Evolutionary conservation across 30 jellyfish, hydroid and myxozoan species (phyloP).

Genomic region (Calvadosia cruxmelitensis): DNA sequence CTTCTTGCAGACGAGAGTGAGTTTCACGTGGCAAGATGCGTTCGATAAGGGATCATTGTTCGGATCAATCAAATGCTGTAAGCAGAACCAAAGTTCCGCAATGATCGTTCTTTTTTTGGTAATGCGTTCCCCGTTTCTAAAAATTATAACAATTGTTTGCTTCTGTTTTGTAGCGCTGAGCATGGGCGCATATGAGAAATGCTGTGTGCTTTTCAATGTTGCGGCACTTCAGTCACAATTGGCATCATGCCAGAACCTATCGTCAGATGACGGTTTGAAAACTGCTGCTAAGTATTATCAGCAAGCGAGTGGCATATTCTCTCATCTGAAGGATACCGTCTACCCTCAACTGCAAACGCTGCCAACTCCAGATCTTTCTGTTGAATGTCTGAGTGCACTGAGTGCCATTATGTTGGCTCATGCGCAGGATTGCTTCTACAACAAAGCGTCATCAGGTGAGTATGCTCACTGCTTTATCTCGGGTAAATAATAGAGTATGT

Average conservation of each 20-base stretch:
- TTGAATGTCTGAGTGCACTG: constrained; percentile 63
- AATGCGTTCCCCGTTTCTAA: no score
- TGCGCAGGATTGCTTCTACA: constrained; percentile 93
- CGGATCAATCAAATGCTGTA: constrained; percentile 73
- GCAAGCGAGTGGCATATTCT: constrained; percentile 76
- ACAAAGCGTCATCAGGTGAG: constrained; percentile 85
- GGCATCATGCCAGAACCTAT: constrained; percentile 60
- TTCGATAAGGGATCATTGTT: constrained; percentile 84
- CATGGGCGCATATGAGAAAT: constrained; percentile 85
- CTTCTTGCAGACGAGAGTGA: constrained; percentile 45
- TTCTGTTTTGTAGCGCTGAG: constrained; percentile 58
- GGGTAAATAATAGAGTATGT: no score
- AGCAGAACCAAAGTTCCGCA: background rate
- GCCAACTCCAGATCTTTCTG: constrained; percentile 93
- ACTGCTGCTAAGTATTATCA: constrained; percentile 92
- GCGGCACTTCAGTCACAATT: constrained; percentile 74
- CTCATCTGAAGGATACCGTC: constrained; percentile 68
- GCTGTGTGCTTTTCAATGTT: constrained; percentile 75
- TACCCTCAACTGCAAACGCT: constrained; percentile 71
- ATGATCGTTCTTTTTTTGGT: background rate
- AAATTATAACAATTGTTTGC: background rate
- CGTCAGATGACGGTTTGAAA: constrained; percentile 83
- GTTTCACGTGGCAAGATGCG: constrained; percentile 90
- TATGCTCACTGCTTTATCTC: background rate
- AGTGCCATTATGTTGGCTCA: constrained; percentile 88